These are phyloP conservation scores for Catharus ustulatus DNA, from an alignment of 2,797 vertebrate species.

Conservation along the genomic window DNA sequence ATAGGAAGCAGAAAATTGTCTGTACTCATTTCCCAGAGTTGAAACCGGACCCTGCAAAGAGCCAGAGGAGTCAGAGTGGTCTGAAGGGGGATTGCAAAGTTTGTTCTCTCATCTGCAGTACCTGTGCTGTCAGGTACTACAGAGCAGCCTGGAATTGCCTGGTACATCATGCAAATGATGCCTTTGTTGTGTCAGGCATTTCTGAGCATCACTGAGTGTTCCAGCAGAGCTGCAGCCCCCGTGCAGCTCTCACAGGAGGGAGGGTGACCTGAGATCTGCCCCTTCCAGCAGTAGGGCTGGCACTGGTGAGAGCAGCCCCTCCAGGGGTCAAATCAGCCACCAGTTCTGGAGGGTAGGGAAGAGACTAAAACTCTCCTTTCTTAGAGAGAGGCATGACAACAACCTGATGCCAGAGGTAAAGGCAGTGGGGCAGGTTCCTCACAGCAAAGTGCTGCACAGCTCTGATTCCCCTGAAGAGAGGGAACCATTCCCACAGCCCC, in stretches of 20 bases:
- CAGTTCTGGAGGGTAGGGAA: not conserved
- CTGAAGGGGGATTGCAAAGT: not conserved
- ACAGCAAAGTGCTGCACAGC: not conserved
- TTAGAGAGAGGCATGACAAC: not conserved
- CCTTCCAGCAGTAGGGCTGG: not conserved
- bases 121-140: fast-evolving
- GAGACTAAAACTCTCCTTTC: not conserved
- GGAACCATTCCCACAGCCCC: not conserved
- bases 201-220: not conserved
- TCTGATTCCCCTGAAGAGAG: not conserved
- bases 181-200: not conserved
- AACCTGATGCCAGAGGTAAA: not conserved
- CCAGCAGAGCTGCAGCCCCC: not conserved
- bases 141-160: not conserved
- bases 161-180: not conserved
- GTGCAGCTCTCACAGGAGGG: not conserved
- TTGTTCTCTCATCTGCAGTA: not conserved
- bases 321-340: not conserved
- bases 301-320: not conserved
- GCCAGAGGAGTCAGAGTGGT: not conserved
- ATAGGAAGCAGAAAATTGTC: not conserved
- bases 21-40: not conserved
- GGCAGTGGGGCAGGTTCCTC: not conserved
- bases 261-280: not conserved
- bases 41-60: not conserved